A percentile compares a stretch with the other conserved stretches of the same genome.
Conservation (phyloP, 1,140 invertebrate genomes). For the Drosophila albomicans region DNA sequence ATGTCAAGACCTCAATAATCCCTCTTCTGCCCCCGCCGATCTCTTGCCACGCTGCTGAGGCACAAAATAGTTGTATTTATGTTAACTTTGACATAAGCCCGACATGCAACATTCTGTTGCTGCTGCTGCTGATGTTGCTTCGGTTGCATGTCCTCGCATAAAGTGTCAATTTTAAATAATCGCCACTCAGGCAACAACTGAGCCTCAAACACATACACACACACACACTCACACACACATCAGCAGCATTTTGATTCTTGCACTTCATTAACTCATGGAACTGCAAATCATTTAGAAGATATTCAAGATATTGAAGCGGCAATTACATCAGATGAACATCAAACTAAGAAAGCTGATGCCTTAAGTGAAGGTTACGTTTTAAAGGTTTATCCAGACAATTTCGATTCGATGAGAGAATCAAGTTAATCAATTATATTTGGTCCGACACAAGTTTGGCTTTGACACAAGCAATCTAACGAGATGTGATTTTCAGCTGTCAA, state of each 20-base stretch:
- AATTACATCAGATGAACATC: no score
- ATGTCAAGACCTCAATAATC: slow-evolving; percentile 51
- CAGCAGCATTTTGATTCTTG: background rate
- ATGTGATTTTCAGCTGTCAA: no score
- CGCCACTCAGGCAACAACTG: slow-evolving; percentile 40
- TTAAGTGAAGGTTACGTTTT: no score
- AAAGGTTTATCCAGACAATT: no score
- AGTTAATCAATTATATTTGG: no score
- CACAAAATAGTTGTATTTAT: slow-evolving; percentile 79
- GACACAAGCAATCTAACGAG: no score
- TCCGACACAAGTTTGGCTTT: no score
- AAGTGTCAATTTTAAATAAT: slow-evolving; percentile 80
- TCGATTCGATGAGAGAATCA: no score
- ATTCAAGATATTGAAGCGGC: background rate
- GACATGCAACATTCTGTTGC: slow-evolving; percentile 73
- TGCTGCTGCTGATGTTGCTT: slow-evolving; percentile 21
- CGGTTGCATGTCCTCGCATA: slow-evolving; percentile 71
- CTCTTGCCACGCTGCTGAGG: slow-evolving; percentile 40
- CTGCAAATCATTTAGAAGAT: background rate
- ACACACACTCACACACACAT: background rate
- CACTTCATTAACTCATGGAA: background rate
- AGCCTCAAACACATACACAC: slow-evolving; percentile 4
- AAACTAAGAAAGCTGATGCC: no score
- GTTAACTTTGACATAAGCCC: slow-evolving; percentile 80
- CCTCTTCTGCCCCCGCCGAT: slow-evolving; percentile 7